Evolutionary conservation across 2,113 vertebrate genomes (phyloP).

Genomic region (Anser cygnoides): DNA sequence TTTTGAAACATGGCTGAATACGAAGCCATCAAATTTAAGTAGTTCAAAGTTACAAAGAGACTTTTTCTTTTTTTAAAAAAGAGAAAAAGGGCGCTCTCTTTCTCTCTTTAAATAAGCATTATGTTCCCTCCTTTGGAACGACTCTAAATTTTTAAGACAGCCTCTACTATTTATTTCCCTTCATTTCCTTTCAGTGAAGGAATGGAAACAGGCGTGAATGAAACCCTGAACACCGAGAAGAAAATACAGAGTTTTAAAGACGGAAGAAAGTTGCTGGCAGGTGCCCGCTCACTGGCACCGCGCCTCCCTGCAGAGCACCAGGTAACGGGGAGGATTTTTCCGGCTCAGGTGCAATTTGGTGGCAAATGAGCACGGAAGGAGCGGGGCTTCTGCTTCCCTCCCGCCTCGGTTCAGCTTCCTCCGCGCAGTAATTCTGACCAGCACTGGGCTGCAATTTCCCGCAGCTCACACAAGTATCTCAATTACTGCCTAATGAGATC

Average conservation of each 20-base stretch:
- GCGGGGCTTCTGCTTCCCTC: background rate
- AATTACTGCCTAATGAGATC: background rate
- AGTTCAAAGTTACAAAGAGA: background rate
- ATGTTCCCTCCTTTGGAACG: background rate
- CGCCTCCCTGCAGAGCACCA: background rate
- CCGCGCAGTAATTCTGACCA: background rate
- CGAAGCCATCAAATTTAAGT: background rate
- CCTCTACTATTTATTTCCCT: background rate
- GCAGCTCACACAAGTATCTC: background rate
- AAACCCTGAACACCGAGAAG: background rate
- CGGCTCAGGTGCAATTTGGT: fast-evolving
- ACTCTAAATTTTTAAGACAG: background rate
- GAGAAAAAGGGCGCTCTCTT: background rate
- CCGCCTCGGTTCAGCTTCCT: background rate
- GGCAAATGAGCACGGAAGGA: background rate
- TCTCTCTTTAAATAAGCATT: background rate
- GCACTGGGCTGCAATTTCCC: background rate
- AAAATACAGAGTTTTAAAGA: background rate
- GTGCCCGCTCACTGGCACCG: fast-evolving
- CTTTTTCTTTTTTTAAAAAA: background rate
- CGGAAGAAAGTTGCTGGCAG: no score
- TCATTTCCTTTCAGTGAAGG: background rate
- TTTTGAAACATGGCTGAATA: background rate
- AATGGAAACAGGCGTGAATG: background rate
- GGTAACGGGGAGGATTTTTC: background rate